A percentile compares a stretch with the other conserved stretches of the same genome.
phyloP scores from a whole-genome alignment of 1,140 invertebrate species.

The Hycleus phaleratus region DNA sequence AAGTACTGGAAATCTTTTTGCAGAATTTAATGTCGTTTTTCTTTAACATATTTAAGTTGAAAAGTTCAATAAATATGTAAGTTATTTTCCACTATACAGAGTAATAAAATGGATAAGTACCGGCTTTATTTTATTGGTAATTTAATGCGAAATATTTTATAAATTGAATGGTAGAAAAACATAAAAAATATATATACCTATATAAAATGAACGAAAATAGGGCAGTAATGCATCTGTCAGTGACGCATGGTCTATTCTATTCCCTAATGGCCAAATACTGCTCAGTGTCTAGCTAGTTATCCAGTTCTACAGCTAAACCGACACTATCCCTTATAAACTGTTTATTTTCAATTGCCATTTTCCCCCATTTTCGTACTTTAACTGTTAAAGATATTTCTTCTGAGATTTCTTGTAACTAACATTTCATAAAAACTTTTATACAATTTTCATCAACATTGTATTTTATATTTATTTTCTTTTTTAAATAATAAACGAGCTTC shows the following conservation, averaged over 20 bases:
- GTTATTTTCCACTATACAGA: too few relatives aligned
- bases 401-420: too few relatives aligned
- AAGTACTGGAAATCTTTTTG: slow-evolving; percentile 8
- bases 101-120: too few relatives aligned
- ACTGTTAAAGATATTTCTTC: too few relatives aligned
- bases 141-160: not conserved
- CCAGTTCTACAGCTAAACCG: slow-evolving; percentile 9
- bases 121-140: too few relatives aligned
- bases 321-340: slow-evolving; percentile 2
- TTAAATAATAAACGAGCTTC: too few relatives aligned
- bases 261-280: slow-evolving; percentile 12
- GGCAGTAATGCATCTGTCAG: slow-evolving; percentile 12
- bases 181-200: slow-evolving; percentile 1
- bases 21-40: not conserved
- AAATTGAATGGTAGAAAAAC: slow-evolving; percentile 6
- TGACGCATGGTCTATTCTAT: slow-evolving; percentile 14
- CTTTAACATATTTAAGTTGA: too few relatives aligned
- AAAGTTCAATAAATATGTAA: too few relatives aligned
- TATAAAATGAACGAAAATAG: slow-evolving; percentile 2
- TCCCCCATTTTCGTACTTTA: slow-evolving; percentile 1
- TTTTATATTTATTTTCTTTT: too few relatives aligned
- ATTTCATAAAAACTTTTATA: too few relatives aligned
- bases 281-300: slow-evolving; percentile 9
- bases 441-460: too few relatives aligned
- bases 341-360: slow-evolving; percentile 15